Evolutionary conservation across 2,797 vertebrate species (phyloP), one percentile per base, ranked within the genome.

Genomic region (Falco columbarius): DNA sequence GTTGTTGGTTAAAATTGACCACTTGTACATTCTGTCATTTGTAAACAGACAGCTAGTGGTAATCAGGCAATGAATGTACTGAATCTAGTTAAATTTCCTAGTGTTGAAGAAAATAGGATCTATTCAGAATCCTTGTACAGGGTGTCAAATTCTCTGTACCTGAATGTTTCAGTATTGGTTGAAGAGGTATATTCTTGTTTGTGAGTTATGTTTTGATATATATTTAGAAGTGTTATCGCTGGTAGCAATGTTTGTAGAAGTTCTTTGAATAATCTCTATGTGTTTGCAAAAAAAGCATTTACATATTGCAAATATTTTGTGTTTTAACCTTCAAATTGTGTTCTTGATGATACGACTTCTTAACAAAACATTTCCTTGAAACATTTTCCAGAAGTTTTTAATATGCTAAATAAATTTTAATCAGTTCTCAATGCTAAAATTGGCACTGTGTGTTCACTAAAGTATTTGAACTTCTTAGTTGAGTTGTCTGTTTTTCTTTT

Each of bases 331-430:
- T 96, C 59, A 87, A 56, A 46, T 68, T 7, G 3, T 40, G 5
- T 59, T 81, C 51, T 63, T 76, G 21, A 72, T 81, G 55, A 29
- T 62, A 23, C 0, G n/a, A 42, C 26, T 86, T 87, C 54, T n/a
- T 29, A 89, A 80, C 51, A 76, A 75, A 93, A 81, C 1, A 1
- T 59, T 92, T 91, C 24, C 61, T 81, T 92, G 46, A 90, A 94
- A 56, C 26, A 4, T 75, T 47, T 93, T 93, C 58, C 59, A 46
- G 27, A 71, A 84, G 73, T 24, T 14, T 86, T 89, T 94, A 86
- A 73, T 96, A 52, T 70, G 67, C 90, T 84, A 94, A 94, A 86
- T 83, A 84, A 32, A 67, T 91, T 84, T 81, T 44, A 90, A 90
- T 96, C 36, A 55, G 26, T 81, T 95, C 13, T 90, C 22, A 40